Evolutionary conservation across 2,113 vertebrate species (phyloP), one percentile per base, ranked within the genome.

Genomic region (Anguilla rostrata): DNA sequence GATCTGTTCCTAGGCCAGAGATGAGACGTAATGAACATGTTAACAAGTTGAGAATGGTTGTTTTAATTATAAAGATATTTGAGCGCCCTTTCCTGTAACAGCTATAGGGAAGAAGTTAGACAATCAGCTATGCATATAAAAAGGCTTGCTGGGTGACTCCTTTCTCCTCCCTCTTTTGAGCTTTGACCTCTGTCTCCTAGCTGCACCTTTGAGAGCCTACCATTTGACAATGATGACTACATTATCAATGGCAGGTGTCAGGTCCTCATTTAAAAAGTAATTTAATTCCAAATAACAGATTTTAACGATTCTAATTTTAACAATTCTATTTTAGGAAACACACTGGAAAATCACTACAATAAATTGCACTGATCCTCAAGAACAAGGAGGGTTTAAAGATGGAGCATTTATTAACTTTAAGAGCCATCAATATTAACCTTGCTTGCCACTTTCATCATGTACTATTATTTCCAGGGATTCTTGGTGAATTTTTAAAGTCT

Each of bases 11-110:
- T 92, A 90, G 93, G 92, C 86, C 92, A 94, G 89, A 91, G 89
- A 88, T 85, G 88, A 92, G 90, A 91, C 91, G 89, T 89, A 90
- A 89, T 87, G 90, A 93, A 95, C 91, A 91, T 92, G 92, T 93
- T 94, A 93, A 93, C 91, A 92, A 91, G 89, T 90, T 90, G 34
- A 80, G 82, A 90, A 91, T 87, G 87, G 88, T 83, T 90, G 91
- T 91, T 94, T 92, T 94, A 94, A 95, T 92, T 93, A 91, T 90
- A 86, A 86, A 89, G 86, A 63, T 90, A 90, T 93, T 92, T 91
- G 81, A 88, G 88, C 91, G 81, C 87, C 85, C 79, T 84, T 87
- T 92, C 41, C 84, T 89, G 57, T 85, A 86, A 85, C 60, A 84
- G 40, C 85, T 85, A 79, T 88, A 16, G 57, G 84, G 26, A 41